Base-by-base conservation (phyloP, 2,797 vertebrate species). In the Brachyalestes nurse region DNA sequence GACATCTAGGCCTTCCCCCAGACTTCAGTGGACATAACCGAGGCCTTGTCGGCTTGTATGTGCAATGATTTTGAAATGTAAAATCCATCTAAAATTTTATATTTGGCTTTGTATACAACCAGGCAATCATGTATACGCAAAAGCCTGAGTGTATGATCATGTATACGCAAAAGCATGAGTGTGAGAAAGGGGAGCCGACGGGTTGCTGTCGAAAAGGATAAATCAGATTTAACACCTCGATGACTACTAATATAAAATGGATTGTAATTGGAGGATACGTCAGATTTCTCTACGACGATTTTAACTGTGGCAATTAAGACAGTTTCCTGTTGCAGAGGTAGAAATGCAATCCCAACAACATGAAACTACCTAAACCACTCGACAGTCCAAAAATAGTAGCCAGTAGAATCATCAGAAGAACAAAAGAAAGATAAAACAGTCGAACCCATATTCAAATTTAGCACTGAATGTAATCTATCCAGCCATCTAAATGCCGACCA, bases 351-450 rank as follows among this genome's bases (percentile, higher is more conserved):
- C 95, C 96, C 96, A 97, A 97, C 96, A 98, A 97, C 96, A 97
- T 96, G 95, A 97, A 96, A 97, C 96, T 98, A 97, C 96, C 96
- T 98, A 97, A 97, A 97, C 95, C 96, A 97, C 96, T 93, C 93
- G 91, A 91, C 96, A 97, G 96, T 94, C 78, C 53, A 77, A 72
- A 38, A 60, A 34, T 21, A 1, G 5, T 9, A 67, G 45, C 28
- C 19, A 57, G 49, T 13, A 55, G 9, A 57, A n/a, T n/a, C 28
- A 17, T 12, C 40, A 53, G 9, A 34, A 76, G 40, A 47, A 34
- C 38, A 21, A 38, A 42, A 21, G 9, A 38, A 60, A 60, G 5
- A 19, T 34, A 51, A 51, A 13, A 13, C 47, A 51, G 10, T 10
- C 2, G 13, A 49, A 14, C 1, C 47, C 13, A 51, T 51, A 16